These are phyloP conservation scores for Hydrotaea cyrtoneurina DNA, from an alignment of 2,888 invertebrate genomes.

Conservation along the genomic window DNA sequence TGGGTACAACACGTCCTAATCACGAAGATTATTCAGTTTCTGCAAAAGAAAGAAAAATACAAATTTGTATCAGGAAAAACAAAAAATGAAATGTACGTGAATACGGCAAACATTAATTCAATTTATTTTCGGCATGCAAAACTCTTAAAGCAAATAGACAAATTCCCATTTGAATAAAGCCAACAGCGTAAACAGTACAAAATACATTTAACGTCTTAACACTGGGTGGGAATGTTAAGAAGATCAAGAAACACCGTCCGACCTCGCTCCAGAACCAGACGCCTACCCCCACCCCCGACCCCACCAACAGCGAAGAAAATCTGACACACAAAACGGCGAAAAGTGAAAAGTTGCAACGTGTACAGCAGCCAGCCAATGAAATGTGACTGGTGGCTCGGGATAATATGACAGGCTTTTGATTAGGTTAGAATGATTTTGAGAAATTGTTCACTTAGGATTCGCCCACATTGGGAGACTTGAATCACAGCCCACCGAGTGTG, in stretches of 20 bases:
- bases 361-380: not conserved
- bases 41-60: slow-evolving; percentile 70
- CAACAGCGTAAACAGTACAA: not conserved
- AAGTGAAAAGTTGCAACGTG: not conserved
- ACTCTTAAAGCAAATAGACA: slow-evolving; percentile 15
- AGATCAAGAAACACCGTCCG: not conserved
- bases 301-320: not conserved
- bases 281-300: no score
- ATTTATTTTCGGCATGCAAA: not conserved
- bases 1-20: slow-evolving; percentile 81
- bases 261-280: not conserved
- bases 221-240: not conserved
- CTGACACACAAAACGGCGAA: not conserved
- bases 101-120: slow-evolving; percentile 16
- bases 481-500: no score
- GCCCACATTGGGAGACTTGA: no score
- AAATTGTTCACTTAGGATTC: no score
- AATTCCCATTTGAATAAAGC: slow-evolving; percentile 8
- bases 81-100: not conserved
- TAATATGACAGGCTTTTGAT: no score
- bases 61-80: not conserved
- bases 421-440: no score
- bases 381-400: no score
- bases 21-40: slow-evolving; percentile 77
- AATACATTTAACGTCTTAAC: slow-evolving; percentile 2